These are phyloP conservation scores for Trichonephila inaurata DNA, from an alignment of 1,140 invertebrate species.

Conservation along the genomic window DNA sequence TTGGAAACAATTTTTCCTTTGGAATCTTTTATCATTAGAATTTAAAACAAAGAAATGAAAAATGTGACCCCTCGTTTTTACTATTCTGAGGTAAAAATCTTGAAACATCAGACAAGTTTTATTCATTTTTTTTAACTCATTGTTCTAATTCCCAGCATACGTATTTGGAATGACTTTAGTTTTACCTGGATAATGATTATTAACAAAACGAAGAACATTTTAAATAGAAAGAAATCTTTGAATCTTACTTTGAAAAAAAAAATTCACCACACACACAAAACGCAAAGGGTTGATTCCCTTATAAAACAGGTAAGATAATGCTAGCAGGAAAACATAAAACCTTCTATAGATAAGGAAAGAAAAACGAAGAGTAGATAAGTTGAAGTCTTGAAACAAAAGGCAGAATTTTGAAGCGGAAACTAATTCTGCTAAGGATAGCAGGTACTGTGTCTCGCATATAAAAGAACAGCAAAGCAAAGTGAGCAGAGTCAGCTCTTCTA, in stretches of 20 bases:
- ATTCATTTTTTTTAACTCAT: neutral
- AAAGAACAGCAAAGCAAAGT: slow-evolving; percentile 27
- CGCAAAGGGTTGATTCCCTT: neutral
- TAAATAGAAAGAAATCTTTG: neutral
- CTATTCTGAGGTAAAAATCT: neutral
- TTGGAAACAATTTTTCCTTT: neutral
- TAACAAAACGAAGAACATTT: neutral
- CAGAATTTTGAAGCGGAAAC: slow-evolving; percentile 51
- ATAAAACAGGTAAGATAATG: slow-evolving; percentile 21
- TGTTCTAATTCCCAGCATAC: neutral
- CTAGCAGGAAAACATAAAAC: slow-evolving; percentile 22
- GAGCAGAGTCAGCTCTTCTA: slow-evolving; percentile 42
- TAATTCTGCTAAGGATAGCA: slow-evolving; percentile 54
- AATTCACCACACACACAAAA: neutral
- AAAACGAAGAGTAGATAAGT: slow-evolving; percentile 43
- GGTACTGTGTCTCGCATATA: slow-evolving; percentile 30
- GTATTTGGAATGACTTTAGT: neutral
- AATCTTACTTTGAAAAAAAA: neutral
- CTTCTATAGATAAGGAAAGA: slow-evolving; percentile 27
- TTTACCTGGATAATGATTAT: neutral
- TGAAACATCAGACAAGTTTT: neutral
- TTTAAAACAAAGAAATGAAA: neutral
- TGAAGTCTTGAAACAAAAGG: slow-evolving; percentile 45
- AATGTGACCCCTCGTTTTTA: neutral
- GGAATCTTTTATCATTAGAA: neutral